Conservation (phyloP, 2,888 invertebrate species). For the Ophion costatus region DNA sequence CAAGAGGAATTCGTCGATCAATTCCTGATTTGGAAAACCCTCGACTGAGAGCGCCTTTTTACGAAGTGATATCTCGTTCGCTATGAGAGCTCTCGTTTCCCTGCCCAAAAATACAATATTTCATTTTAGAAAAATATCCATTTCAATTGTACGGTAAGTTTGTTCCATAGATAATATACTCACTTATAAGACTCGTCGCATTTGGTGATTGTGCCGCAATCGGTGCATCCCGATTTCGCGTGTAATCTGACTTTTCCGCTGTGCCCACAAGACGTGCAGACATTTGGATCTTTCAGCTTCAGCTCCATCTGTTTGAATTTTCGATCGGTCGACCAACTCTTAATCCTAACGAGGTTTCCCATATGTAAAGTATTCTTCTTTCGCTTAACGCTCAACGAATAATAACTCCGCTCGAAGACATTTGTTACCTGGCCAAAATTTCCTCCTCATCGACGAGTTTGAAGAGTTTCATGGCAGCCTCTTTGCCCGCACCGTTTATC, state of each 20-base stretch:
- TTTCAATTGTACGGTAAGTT: neutral
- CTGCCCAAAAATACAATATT: conserved; percentile 81
- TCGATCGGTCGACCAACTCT: conserved; percentile 87
- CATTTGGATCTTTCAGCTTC: conserved; percentile 85
- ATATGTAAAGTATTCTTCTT: neutral
- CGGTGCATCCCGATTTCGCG: conserved; percentile 87
- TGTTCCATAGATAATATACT: conserved; percentile 55
- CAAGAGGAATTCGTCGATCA: conserved; percentile 90
- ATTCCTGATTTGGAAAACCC: conserved; percentile 89
- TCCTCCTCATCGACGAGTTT: conserved; percentile 86
- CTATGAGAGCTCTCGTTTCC: conserved; percentile 87
- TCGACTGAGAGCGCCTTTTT: conserved; percentile 87
- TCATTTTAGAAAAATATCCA: neutral
- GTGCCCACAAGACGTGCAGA: conserved; percentile 90
- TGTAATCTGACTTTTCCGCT: conserved; percentile 87
- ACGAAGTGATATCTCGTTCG: conserved; percentile 89
- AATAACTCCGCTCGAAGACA: neutral
- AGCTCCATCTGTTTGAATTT: conserved; percentile 85
- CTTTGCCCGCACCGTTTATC: conserved; percentile 90
- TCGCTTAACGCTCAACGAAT: neutral
- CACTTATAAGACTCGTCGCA: conserved; percentile 88
- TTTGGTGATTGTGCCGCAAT: conserved; percentile 87
- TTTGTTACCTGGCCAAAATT: conserved; percentile 86
- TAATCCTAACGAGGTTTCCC: conserved; percentile 83
- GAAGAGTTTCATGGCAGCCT: conserved; percentile 90